phyloP scores from a whole-genome alignment of 2,797 vertebrate species.

The Microctenopoma steveboyesi region DNA sequence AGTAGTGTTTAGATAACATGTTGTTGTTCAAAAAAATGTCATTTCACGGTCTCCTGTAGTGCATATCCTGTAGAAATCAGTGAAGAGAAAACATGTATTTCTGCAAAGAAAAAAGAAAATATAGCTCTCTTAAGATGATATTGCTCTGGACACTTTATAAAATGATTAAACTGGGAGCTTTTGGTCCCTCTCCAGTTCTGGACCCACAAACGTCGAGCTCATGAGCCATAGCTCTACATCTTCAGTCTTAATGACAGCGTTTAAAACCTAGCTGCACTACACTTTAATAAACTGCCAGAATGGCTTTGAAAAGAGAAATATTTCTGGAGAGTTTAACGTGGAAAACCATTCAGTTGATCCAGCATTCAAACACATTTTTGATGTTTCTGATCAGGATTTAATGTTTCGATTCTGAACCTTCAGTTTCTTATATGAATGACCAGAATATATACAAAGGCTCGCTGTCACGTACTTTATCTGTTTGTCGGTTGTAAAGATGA shows the following conservation, averaged over 20 bases:
- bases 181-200: slow-evolving; percentile 45
- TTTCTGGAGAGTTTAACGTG: slow-evolving; percentile 37
- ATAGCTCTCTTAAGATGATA: slow-evolving; percentile 45
- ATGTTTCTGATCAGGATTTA: slow-evolving; percentile 54
- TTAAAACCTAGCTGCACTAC: slow-evolving; percentile 5
- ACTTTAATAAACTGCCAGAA: slow-evolving; percentile 35
- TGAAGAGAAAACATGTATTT: slow-evolving; percentile 23
- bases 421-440: slow-evolving; percentile 54
- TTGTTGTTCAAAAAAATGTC: background rate
- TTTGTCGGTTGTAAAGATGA: background rate
- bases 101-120: slow-evolving; percentile 39
- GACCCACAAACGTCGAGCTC: slow-evolving; percentile 39
- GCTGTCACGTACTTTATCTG: slow-evolving; percentile 25
- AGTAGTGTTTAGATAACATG: background rate
- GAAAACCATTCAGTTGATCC: slow-evolving; percentile 64
- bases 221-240: slow-evolving; percentile 24
- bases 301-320: slow-evolving; percentile 19
- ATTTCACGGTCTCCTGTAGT: background rate
- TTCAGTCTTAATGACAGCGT: slow-evolving; percentile 35
- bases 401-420: slow-evolving; percentile 59
- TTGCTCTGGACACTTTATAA: slow-evolving; percentile 50
- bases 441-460: slow-evolving; percentile 44
- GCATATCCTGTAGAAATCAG: slow-evolving; percentile 20
- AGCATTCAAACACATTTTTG: slow-evolving; percentile 45
- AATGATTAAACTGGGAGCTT: slow-evolving; percentile 68